These are phyloP conservation scores for Megalopta genalis DNA, from an alignment of 1,140 invertebrate genomes.

Conservation along the genomic window DNA sequence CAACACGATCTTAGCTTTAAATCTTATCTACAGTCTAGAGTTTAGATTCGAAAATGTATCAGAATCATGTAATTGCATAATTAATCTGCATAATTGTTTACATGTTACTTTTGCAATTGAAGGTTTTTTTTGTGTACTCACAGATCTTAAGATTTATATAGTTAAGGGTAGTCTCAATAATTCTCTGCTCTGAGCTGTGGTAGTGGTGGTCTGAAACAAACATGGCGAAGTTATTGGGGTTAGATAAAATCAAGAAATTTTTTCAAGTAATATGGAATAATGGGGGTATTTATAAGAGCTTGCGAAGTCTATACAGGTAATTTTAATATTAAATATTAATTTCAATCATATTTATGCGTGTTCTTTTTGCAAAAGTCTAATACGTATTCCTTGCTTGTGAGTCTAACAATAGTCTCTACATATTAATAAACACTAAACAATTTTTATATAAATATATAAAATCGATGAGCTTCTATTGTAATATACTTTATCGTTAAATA, in stretches of 20 bases:
- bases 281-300: conserved; percentile 87
- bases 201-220: conserved; percentile 58
- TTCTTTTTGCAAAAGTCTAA: conserved; percentile 5
- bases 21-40: background rate
- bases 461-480: conserved; percentile 45
- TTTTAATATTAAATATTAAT: conserved; percentile 36
- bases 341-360: conserved; percentile 14
- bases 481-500: conserved; percentile 57
- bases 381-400: background rate
- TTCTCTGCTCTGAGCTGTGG: too few relatives aligned
- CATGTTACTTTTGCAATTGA: too few relatives aligned
- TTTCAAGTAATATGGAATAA: conserved; percentile 86
- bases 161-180: background rate
- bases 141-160: background rate
- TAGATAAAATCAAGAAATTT: conserved; percentile 87
- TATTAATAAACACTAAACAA: conserved; percentile 35
- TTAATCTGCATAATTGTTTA: too few relatives aligned
- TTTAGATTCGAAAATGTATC: too few relatives aligned
- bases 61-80: too few relatives aligned
- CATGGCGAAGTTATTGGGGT: conserved; percentile 84
- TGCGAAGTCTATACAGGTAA: conserved; percentile 89
- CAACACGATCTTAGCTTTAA: background rate
- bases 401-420: conserved; percentile 43
- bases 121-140: too few relatives aligned
- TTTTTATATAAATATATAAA: conserved; percentile 22